Evolutionary conservation across 2,888 invertebrate genomes (phyloP).

Genomic region (Emmelina monodactyla): DNA sequence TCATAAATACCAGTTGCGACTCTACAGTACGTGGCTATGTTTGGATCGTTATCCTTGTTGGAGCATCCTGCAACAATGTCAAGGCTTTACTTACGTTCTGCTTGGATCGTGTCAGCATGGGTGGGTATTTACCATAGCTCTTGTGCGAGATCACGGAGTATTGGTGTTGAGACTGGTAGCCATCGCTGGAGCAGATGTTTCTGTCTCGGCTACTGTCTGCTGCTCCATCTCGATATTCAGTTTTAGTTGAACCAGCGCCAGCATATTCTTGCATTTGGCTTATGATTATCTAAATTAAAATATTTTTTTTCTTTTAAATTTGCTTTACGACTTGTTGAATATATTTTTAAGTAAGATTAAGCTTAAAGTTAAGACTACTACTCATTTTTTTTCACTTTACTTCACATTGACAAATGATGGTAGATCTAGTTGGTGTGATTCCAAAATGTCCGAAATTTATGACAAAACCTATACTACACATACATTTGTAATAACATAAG

Average conservation of each 20-base stretch:
- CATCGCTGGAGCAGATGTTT: neutral
- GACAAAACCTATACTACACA: too few species aligned
- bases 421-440: too few species aligned
- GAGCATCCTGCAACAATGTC: slow-evolving; percentile 29
- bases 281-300: slow-evolving; percentile 24
- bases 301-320: too few species aligned
- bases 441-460: too few species aligned
- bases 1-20: slow-evolving; percentile 47
- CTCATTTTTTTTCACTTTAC: too few species aligned
- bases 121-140: slow-evolving; percentile 38
- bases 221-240: slow-evolving; percentile 21
- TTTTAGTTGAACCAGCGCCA: slow-evolving; percentile 39
- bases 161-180: slow-evolving; percentile 24
- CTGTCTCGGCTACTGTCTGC: neutral
- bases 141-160: slow-evolving; percentile 43
- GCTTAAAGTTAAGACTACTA: too few species aligned
- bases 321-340: too few species aligned
- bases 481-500: too few species aligned
- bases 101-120: too few species aligned
- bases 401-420: too few species aligned
- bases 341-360: too few species aligned
- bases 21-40: slow-evolving; percentile 46
- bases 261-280: slow-evolving; percentile 63
- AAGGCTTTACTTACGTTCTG: neutral
- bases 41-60: slow-evolving; percentile 46